A percentile compares a stretch with the other conserved stretches of the same genome.
Conservation (phyloP, 2,797 vertebrate species). For the Gymnocypris eckloni region DNA sequence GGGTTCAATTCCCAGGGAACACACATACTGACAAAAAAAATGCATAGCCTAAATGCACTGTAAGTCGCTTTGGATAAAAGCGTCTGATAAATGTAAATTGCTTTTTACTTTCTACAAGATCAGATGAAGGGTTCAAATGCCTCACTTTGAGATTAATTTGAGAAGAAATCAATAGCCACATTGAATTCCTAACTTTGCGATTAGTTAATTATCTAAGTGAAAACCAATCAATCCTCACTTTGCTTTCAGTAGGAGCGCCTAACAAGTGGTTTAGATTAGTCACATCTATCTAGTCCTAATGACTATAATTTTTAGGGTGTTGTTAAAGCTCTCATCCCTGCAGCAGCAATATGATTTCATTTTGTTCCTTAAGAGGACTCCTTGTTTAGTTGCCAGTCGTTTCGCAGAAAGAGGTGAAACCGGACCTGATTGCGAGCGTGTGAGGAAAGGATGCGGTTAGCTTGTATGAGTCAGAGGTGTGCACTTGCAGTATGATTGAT, state of each 20-base stretch:
- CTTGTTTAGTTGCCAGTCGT: conserved; percentile 21
- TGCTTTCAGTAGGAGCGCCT: neutral
- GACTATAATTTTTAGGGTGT: conserved; percentile 28
- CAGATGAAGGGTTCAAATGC: neutral
- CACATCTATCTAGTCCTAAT: conserved; percentile 22
- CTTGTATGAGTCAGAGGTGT: conserved; percentile 51
- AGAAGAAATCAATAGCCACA: neutral
- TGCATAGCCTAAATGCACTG: too few relatives aligned
- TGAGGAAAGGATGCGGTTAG: conserved; percentile 34
- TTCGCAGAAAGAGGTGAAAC: conserved; percentile 17
- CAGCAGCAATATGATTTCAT: conserved; percentile 18
- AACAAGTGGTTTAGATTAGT: conserved; percentile 31
- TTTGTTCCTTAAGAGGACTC: conserved; percentile 28
- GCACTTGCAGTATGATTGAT: conserved; percentile 44
- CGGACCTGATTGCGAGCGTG: conserved; percentile 28
- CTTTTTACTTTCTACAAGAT: neutral
- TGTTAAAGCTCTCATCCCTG: conserved; percentile 6
- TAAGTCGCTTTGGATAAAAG: too few relatives aligned
- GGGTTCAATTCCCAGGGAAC: too few relatives aligned
- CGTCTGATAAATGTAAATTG: neutral
- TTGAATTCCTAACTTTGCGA: conserved; percentile 11
- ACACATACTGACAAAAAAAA: too few relatives aligned
- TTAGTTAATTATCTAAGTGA: conserved; percentile 29
- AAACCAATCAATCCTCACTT: conserved; percentile 1
- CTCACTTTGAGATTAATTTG: neutral